Conservation (phyloP, 2,888 invertebrate genomes). For the Rhingia campestris region DNA sequence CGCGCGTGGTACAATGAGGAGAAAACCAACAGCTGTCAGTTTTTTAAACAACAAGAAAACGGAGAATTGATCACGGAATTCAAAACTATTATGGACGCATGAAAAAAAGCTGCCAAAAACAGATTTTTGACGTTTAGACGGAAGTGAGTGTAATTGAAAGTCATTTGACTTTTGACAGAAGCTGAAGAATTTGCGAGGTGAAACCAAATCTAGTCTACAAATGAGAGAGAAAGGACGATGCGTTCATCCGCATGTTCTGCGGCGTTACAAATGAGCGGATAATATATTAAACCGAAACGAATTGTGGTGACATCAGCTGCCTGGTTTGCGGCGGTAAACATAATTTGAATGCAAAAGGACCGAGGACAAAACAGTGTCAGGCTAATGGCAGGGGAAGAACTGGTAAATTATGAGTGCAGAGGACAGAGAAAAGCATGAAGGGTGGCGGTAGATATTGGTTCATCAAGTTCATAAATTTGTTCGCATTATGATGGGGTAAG, state of each 20-base stretch:
- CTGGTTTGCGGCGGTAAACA: slow-evolving; percentile 48
- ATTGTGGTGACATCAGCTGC: slow-evolving; percentile 73
- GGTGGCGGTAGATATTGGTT: slow-evolving; percentile 9
- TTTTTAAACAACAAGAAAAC: slow-evolving; percentile 29
- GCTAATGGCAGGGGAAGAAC: slow-evolving; percentile 46
- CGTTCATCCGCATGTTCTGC: too few species aligned
- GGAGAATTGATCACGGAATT: slow-evolving; percentile 24
- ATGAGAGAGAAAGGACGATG: background rate
- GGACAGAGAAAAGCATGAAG: slow-evolving; percentile 5
- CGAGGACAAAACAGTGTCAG: background rate
- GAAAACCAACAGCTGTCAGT: slow-evolving; percentile 68
- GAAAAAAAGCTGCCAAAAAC: slow-evolving; percentile 66
- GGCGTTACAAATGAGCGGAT: slow-evolving; percentile 70
- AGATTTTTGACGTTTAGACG: slow-evolving; percentile 64
- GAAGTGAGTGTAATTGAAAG: slow-evolving; percentile 20
- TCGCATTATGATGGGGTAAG: background rate
- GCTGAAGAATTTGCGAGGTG: background rate
- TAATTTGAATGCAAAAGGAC: slow-evolving; percentile 23
- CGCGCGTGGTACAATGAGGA: slow-evolving; percentile 1
- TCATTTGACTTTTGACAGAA: slow-evolving; percentile 35
- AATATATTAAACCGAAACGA: slow-evolving; percentile 64
- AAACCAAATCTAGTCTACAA: background rate
- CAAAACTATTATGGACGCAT: slow-evolving; percentile 17
- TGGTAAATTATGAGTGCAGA: slow-evolving; percentile 33
- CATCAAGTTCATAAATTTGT: slow-evolving; percentile 35